These are phyloP conservation scores for Dicentrarchus labrax DNA, from an alignment of 2,113 vertebrate genomes.

Conservation along the genomic window DNA sequence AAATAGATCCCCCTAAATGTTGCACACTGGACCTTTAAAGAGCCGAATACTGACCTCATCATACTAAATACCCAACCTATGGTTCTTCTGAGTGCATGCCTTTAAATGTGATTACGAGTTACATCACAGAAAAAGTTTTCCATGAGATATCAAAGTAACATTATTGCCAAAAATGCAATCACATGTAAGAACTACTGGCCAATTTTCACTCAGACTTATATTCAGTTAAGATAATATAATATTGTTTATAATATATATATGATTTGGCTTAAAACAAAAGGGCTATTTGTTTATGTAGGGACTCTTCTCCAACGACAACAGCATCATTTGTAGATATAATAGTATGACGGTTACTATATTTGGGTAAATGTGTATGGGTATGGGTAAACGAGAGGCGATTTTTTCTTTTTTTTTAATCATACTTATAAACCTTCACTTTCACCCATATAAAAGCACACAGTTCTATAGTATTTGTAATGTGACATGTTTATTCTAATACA, in stretches of 20 bases:
- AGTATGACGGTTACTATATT: not conserved
- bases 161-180: not conserved
- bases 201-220: too few relatives aligned
- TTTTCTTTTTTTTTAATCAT: not conserved
- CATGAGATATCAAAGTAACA: not conserved
- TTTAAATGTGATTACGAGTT: not conserved
- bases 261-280: not conserved
- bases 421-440: not conserved
- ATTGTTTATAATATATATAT: too few relatives aligned
- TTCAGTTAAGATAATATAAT: too few relatives aligned
- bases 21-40: not conserved
- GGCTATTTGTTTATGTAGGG: not conserved
- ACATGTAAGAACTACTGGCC: not conserved
- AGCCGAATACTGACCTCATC: not conserved
- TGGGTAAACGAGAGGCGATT: not conserved
- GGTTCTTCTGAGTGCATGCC: not conserved
- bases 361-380: too few relatives aligned
- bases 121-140: not conserved
- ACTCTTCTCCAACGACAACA: not conserved
- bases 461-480: too few relatives aligned
- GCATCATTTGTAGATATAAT: not conserved
- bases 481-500: too few relatives aligned
- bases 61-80: not conserved
- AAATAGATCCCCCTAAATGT: too few relatives aligned
- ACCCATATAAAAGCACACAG: too few relatives aligned